Conservation (phyloP, 2,797 vertebrate species). For the Gobionotothen gibberifrons region DNA sequence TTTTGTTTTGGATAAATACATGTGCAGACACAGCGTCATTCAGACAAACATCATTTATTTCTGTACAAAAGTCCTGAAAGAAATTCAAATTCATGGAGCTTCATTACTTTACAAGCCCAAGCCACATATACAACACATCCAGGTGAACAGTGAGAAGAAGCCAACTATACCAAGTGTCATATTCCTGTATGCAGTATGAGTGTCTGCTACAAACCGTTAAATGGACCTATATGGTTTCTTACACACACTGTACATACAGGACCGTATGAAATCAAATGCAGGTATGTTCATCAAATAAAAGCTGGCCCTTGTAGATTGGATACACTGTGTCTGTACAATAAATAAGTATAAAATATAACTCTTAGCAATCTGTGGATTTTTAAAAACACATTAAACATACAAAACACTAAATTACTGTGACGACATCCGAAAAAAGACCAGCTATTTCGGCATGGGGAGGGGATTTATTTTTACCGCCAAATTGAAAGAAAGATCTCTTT, state of each 20-base stretch:
- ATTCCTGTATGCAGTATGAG: constrained; percentile 53
- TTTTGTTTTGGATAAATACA: background rate
- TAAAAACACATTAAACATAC: constrained; percentile 89
- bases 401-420: constrained; percentile 85
- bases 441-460: constrained; percentile 90
- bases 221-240: constrained; percentile 67
- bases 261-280: constrained; percentile 50
- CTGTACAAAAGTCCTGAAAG: constrained; percentile 77
- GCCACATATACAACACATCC: constrained; percentile 80
- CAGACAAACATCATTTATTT: constrained; percentile 75
- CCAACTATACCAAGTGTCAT: constrained; percentile 64
- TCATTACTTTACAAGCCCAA: constrained; percentile 74
- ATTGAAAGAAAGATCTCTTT: constrained; percentile 41
- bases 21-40: background rate
- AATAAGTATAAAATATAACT: constrained; percentile 99
- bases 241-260: constrained; percentile 73
- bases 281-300: constrained; percentile 74
- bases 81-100: constrained; percentile 64
- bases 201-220: constrained; percentile 46
- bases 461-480: constrained; percentile 63
- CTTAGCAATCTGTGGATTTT: constrained; percentile 86
- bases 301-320: constrained; percentile 80
- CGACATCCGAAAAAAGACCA: constrained; percentile 93
- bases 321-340: constrained; percentile 90
- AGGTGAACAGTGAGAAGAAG: constrained; percentile 72